Percentiles rank a stretch among this genome's conserved stretches.
Conservation (phyloP, 2,888 invertebrate genomes). For the Subacronicta megacephala region DNA sequence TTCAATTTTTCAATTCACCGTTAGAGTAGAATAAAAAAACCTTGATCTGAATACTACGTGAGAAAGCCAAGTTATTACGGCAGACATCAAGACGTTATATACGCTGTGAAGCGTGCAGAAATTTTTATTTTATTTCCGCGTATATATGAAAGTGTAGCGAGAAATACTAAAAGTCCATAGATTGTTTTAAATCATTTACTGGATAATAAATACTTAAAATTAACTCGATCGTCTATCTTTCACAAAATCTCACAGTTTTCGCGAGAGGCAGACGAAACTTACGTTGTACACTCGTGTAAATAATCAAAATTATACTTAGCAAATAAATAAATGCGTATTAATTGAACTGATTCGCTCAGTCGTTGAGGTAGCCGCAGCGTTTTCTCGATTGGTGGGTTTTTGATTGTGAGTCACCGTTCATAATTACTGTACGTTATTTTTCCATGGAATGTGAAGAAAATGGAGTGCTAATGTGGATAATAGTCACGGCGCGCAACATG, state of each 20-base stretch:
- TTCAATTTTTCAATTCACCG: too few relatives aligned
- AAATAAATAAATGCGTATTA: constrained; percentile 53
- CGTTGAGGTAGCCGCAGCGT: constrained; percentile 54
- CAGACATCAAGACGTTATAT: constrained; percentile 2
- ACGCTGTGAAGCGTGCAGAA: constrained; percentile 1
- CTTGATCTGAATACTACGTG: constrained; percentile 17
- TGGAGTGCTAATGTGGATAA: neutral
- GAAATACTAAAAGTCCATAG: constrained; percentile 7
- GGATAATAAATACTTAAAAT: constrained; percentile 48
- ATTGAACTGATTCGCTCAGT: constrained; percentile 34
- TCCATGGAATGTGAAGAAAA: constrained; percentile 11
- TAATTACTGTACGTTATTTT: constrained; percentile 2
- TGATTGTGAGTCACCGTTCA: constrained; percentile 26
- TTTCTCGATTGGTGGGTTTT: constrained; percentile 47
- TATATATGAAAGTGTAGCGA: constrained; percentile 7
- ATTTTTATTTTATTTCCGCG: constrained; percentile 25
- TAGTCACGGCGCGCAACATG: neutral
- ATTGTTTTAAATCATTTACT: constrained; percentile 39
- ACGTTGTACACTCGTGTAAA: constrained; percentile 27
- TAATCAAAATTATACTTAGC: constrained; percentile 31
- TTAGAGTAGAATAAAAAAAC: neutral
- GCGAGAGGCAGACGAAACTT: constrained; percentile 79
- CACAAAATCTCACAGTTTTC: constrained; percentile 69
- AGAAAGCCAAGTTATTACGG: constrained; percentile 30
- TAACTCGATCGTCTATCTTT: constrained; percentile 75